A percentile compares a stretch with the other conserved stretches of the same genome.
These are phyloP conservation scores for Tricholauxania praeusta DNA, from an alignment of 2,888 invertebrate genomes.

Conservation along the genomic window DNA sequence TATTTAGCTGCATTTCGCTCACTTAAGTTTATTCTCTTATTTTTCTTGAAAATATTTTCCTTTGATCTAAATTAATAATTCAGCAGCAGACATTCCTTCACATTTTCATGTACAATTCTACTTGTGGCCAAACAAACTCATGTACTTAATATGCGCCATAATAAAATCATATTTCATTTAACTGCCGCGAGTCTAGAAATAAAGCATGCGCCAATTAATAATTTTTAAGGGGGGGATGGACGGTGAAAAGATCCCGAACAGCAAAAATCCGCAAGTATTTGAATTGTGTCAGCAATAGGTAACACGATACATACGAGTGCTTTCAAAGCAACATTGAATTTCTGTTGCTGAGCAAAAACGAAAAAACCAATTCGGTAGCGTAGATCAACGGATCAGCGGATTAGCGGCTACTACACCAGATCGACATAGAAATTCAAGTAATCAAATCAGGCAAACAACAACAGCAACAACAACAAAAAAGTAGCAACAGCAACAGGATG, in stretches of 20 bases:
- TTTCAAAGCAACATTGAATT: too few species aligned
- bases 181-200: not conserved
- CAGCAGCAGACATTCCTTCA: not conserved
- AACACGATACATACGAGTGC: too few species aligned
- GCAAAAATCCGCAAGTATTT: too few species aligned
- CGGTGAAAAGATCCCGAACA: too few species aligned
- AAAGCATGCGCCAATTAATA: conserved; percentile 23
- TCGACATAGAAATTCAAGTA: conserved; percentile 5
- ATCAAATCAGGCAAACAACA: conserved; percentile 6
- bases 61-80: conserved; percentile 11
- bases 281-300: too few species aligned
- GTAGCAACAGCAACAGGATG: too few species aligned
- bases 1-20: too few species aligned
- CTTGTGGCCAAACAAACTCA: not conserved
- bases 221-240: not conserved
- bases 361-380: too few species aligned
- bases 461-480: not conserved
- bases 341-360: too few species aligned
- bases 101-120: not conserved
- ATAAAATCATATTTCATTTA: not conserved
- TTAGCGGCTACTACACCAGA: not conserved
- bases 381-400: not conserved
- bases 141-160: not conserved
- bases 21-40: too few species aligned
- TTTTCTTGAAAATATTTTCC: not conserved